Evolutionary conservation across 2,888 invertebrate genomes (phyloP).

Genomic region (Operophtera brumata): DNA sequence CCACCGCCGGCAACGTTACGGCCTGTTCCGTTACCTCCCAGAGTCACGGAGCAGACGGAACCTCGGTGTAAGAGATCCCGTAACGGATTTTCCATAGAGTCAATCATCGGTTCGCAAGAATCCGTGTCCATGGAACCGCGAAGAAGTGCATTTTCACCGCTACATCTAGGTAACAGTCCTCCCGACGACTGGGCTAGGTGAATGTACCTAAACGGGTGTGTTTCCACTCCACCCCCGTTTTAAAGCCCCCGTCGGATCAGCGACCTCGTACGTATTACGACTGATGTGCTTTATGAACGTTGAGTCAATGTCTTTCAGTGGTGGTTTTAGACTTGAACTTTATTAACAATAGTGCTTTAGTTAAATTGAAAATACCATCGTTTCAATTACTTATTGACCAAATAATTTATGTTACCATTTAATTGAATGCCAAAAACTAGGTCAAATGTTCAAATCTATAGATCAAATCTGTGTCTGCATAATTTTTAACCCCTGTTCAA

Average conservation of each 20-base stretch:
- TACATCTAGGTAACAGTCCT: conserved; percentile 68
- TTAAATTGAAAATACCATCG: background rate
- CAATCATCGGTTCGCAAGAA: conserved; percentile 79
- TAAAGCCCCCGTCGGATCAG: conserved; percentile 48
- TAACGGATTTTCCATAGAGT: conserved; percentile 83
- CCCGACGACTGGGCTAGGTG: conserved; percentile 85
- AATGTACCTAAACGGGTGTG: conserved; percentile 70
- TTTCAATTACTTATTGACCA: conserved; percentile 7
- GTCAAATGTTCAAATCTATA: background rate
- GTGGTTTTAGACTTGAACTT: conserved; percentile 26
- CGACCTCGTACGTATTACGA: conserved; percentile 37
- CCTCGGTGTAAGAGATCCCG: conserved; percentile 75
- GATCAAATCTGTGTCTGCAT: background rate
- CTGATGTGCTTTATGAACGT: conserved; percentile 43
- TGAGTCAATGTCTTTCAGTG: conserved; percentile 32
- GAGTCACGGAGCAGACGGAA: conserved; percentile 72
- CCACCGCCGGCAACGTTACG: conserved; percentile 83
- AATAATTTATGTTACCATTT: background rate
- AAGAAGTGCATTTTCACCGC: conserved; percentile 84
- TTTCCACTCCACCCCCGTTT: conserved; percentile 55
- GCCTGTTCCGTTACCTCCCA: conserved; percentile 78
- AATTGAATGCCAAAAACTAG: too few species aligned
- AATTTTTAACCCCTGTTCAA: too few species aligned
- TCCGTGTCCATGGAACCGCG: conserved; percentile 56
- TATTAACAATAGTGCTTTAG: background rate